Evolutionary conservation across 2,888 invertebrate genomes (phyloP), one percentile per base, ranked within the genome.

Genomic region (Spisula subtruncata): DNA sequence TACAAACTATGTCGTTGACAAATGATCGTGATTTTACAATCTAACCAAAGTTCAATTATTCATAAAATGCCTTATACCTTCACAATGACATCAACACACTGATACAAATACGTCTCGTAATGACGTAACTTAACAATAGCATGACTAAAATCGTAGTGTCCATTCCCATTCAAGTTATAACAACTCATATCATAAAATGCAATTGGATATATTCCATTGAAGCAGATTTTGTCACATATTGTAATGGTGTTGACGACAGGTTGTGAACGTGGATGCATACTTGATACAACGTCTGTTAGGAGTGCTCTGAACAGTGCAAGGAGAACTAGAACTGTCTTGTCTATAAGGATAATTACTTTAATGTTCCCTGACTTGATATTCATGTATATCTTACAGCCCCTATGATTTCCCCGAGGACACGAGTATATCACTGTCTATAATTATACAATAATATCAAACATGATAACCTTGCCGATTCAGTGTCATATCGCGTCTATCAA

Each of bases 341-440:
- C 35, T 66, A 88, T 90, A 85, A n/a, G n/a, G n/a, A n/a, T 88
- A 86, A 84, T 25, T 10, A 25, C 88, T 86, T 90, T 88, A 80
- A 54, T 88, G 90, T 90, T 90, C 90, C 90, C 90, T 35, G 12
- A 18, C 25, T n/a, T n/a, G n/a, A n/a, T n/a, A n/a, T n/a, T n/a
- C n/a, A n/a, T n/a, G n/a, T n/a, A n/a, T n/a, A n/a, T n/a, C n/a
- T n/a, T n/a, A n/a, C n/a, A n/a, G n/a, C n/a, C n/a, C n/a, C n/a
- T n/a, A n/a, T n/a, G n/a, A n/a, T n/a, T n/a, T n/a, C n/a, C n/a
- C n/a, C n/a, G n/a, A n/a, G n/a, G n/a, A n/a, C n/a, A n/a, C n/a
- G n/a, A 54, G 18, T n/a, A 18, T 5, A 81, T 81, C 79, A 54
- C 86, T 25, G 71, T 18, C 46, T 48, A 20, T 48, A 75, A 79